Conservation (phyloP, 2,113 vertebrate species). For the Calidris pygmaea region DNA sequence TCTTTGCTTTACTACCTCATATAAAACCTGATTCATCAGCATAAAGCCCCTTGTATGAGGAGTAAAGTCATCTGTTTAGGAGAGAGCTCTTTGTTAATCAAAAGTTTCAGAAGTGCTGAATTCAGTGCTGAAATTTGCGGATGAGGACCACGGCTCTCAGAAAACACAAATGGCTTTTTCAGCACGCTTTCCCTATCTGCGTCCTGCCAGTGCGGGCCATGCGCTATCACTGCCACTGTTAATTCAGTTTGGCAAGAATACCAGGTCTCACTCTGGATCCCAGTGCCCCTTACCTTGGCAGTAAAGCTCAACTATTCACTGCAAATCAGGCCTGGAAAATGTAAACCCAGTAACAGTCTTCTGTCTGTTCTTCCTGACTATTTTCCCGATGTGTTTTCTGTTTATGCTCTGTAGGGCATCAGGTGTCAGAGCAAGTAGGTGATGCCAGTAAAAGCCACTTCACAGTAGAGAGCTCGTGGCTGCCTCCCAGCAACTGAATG, state of each 20-base stretch:
- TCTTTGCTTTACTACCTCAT: background rate
- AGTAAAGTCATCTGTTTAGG: background rate
- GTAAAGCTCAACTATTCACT: background rate
- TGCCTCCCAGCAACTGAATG: conserved; percentile 34
- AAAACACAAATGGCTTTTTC: conserved; percentile 22
- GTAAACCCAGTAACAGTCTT: conserved; percentile 39
- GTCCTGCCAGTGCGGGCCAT: background rate
- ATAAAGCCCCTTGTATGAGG: background rate
- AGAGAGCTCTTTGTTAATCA: background rate
- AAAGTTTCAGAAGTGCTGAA: background rate
- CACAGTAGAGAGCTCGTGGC: conserved; percentile 26
- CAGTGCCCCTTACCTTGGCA: background rate
- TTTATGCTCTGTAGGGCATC: conserved; percentile 32
- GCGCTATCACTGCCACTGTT: background rate
- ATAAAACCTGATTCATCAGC: background rate
- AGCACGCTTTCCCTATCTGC: background rate
- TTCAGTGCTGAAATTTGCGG: background rate
- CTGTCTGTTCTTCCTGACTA: conserved; percentile 29
- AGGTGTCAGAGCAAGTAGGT: conserved; percentile 27
- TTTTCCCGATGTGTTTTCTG: conserved; percentile 39
- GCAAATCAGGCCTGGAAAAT: conserved; percentile 46
- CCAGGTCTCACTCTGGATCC: background rate
- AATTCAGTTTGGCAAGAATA: background rate
- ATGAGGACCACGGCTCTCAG: background rate
- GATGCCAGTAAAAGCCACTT: conserved; percentile 61